Evolutionary conservation across 2,797 vertebrate species (phyloP), one percentile per base, ranked within the genome.

Genomic region (Acanthiza pusilla): DNA sequence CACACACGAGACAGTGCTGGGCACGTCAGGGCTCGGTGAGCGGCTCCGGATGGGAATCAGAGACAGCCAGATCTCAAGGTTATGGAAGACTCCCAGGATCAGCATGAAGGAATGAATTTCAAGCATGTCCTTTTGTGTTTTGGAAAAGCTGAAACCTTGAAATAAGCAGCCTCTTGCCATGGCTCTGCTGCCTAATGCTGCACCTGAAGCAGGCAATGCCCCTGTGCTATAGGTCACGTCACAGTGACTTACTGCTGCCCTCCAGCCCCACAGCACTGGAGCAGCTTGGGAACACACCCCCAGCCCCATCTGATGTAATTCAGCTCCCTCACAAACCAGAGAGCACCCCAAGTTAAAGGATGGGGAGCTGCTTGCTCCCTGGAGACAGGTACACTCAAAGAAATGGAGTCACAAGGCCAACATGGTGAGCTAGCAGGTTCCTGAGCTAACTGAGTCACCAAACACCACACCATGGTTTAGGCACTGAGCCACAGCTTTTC

Each of bases 1-100:
- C 3, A 1, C 1, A 0, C 48, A 53, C 1, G 0, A 6, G 5
- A n/a, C 1, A 0, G 25, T 2, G 7, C 10, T 0, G 4, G 50
- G 48, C 2, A 0, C 0, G 3, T 36, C 70, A 34, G 30, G 51
- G 53, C 72, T 67, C 2, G 0, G 34, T 14, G 25, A 78, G 60
- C 0, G 0, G 38, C 68, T 40, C 75, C 0, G 0, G 11, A 22
- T 10, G 3, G 53, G n/a, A 17, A 27, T 23, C 51, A 42, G 65
- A 55, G 58, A 15, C 48, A 9, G 76, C 80, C 85, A 88, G 22
- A 61, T 63, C 85, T 63, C 91, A 95, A 93, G 95, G 88, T 92
- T 88, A 80, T 93, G 92, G 95, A 95, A 53, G 54, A 68, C 47
- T 82, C 94, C 63, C 77, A 93, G 84, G 77, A 74, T 71, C 55